Conservation (phyloP, 1,140 invertebrate species). For the Neodiprion fabricii region DNA sequence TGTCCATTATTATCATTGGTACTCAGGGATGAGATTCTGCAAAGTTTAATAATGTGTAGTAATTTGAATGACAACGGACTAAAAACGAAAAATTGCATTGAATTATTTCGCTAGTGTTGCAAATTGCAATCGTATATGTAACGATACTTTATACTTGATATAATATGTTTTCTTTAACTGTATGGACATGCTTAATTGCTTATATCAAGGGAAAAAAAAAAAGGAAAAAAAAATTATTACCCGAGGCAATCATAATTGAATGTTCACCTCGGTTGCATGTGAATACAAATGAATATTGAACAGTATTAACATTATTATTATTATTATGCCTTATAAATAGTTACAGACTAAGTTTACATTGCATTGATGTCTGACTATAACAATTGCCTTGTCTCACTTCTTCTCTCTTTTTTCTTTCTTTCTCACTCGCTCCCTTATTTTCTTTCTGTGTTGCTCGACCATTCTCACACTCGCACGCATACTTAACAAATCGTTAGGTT, state of each 20-base stretch:
- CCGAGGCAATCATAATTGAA: background rate
- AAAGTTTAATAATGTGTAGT: background rate
- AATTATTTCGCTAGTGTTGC: slow-evolving; percentile 21
- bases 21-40: too few species aligned
- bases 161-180: background rate
- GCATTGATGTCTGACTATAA: slow-evolving; percentile 55
- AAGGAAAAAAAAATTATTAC: background rate
- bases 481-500: slow-evolving; percentile 24
- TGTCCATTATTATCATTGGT: background rate
- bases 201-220: background rate
- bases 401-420: slow-evolving; percentile 22
- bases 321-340: slow-evolving; percentile 40
- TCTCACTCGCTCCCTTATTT: slow-evolving; percentile 8
- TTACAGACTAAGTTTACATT: slow-evolving; percentile 45
- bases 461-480: slow-evolving; percentile 19
- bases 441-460: slow-evolving; percentile 10
- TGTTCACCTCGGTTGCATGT: slow-evolving; percentile 10
- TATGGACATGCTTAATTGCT: background rate
- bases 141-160: too few species aligned
- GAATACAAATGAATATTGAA: slow-evolving; percentile 30
- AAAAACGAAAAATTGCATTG: slow-evolving; percentile 22
- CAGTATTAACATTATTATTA: background rate
- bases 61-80: background rate
- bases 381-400: slow-evolving; percentile 34
- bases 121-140: too few species aligned